Base-by-base conservation (phyloP, 2,113 vertebrate genomes). In the Aleadryas rufinucha region DNA sequence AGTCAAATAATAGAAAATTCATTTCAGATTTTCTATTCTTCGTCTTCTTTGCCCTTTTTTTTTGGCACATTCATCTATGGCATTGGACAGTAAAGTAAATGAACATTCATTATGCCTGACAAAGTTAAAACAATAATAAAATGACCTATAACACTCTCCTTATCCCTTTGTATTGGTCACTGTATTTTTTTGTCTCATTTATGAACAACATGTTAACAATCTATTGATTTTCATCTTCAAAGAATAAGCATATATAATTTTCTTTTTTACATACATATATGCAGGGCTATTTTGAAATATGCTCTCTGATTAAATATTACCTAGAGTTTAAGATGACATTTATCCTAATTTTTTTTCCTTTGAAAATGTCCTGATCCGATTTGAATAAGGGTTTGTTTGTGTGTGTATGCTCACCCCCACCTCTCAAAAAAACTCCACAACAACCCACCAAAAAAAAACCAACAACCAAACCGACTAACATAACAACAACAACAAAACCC, bases 391-490 rank as follows among this genome's bases (percentile, higher is more conserved):
- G 3, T 20, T 82, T 24, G 9, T 63, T 1, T 42, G 56, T 60
- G 10, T 5, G 9, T 14, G 7, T 89, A 16, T 28, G 6, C 13
- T 39, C 15, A 35, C 7, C 5, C 4, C 2, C 2, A 57, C 1
- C 7, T 13, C 11, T 37, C 8, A 1, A n/a, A 35, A 66, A 56
- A 50, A 1, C 0, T 0, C 16, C 26, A 42, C 41, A 75, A 44
- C 16, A 27, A 7, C 4, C 11, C 22, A 65, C 18, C 9, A 63
- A 45, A 13, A 28, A 10, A 33, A 6, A 37, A 14, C 7, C 7
- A 7, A 27, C 7, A 26, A 45, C 24, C 24, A 68, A n/a, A 24
- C 1, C 16, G 35, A 3, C 47, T 19, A 47, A 49, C 9, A 35
- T 31, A 59, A 23, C 7, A 39, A 18, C 10, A n/a, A n/a, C 41